Base-by-base conservation (phyloP, 2,797 vertebrate species). In the Gobionotothen gibberifrons region DNA sequence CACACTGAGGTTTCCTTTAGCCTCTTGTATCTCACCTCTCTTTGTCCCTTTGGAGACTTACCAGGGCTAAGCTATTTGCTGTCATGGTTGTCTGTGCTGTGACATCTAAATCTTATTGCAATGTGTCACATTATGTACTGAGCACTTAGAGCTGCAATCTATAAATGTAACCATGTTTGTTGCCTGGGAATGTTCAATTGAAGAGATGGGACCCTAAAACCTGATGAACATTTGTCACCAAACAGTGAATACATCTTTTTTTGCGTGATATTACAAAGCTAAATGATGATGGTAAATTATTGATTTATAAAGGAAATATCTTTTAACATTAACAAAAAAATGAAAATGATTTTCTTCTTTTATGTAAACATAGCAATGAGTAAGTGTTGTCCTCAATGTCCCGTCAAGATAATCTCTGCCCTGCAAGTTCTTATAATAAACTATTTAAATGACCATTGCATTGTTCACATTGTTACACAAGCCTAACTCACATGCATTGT, bases 21-120 rank as follows among this genome's bases (percentile, higher is more conserved):
- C 84, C 81, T 53, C 75, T 82, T 89, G 88, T 88, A 89, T 91
- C 86, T 84, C 79, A 82, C 84, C 82, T 90, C 81, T 85, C 72
- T 82, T 86, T 89, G 89, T 92, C 88, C 87, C 81, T 53, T 55
- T 26, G 17, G 75, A 84, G 84, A 85, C 79, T 90, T 87, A 87
- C 22, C 56, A 75, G 43, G 40, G 67, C 77, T 88, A 74, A 91
- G 84, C 87, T 74, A 85, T 90, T 85, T 67, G 55, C 75, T 49
- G 84, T 84, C 78, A 83, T 84, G 84, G 69, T 70, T 78, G 79
- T 85, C 72, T 78, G 72, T 86, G 72, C 69, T 74, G 69, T 85
- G 84, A 90, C 82, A 88, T 89, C 87, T 87, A 79, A 90, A 90
- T 90, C 79, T 57, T 69, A 44, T 8, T 56, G 60, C 54, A 56